These are phyloP conservation scores for Vanessa cardui DNA, from an alignment of 2,888 invertebrate species.

Conservation along the genomic window DNA sequence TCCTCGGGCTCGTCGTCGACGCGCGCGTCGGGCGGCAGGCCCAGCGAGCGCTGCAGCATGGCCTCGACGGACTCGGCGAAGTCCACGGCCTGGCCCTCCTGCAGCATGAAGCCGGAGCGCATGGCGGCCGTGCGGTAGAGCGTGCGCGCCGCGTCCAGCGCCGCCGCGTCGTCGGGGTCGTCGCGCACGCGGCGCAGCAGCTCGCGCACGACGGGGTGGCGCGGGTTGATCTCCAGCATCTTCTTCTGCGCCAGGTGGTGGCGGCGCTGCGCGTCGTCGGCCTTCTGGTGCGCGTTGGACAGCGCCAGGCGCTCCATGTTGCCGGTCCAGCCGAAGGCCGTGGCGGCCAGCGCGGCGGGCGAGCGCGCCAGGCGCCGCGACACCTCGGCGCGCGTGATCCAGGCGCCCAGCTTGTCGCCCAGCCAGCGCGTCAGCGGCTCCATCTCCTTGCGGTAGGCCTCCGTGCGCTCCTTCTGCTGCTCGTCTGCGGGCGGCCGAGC, in stretches of 20 bases:
- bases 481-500: constrained; percentile 62
- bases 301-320: constrained; percentile 99
- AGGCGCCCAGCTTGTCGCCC: constrained; percentile 90
- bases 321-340: constrained; percentile 99
- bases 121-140: constrained; percentile 96
- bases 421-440: constrained; percentile 97
- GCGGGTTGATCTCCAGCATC: constrained; percentile 97
- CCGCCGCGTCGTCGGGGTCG: constrained; percentile 89
- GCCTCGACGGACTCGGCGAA: constrained; percentile 96
- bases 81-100: constrained; percentile 83
- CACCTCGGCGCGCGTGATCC: constrained; percentile 89
- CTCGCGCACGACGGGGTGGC: constrained; percentile 96
- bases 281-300: constrained; percentile 97
- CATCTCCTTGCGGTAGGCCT: constrained; percentile 89
- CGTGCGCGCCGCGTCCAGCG: constrained; percentile 92
- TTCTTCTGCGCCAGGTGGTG: constrained; percentile 97
- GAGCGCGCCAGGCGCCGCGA: constrained; percentile 95
- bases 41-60: constrained; percentile 92
- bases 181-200: constrained; percentile 91
- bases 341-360: constrained; percentile 97
- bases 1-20: constrained; percentile 48
- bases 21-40: constrained; percentile 88
- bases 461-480: constrained; percentile 87
- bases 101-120: constrained; percentile 94
- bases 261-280: constrained; percentile 93